phyloP scores from a whole-genome alignment of 2,113 vertebrate species.

The Rhinoptilus africanus region DNA sequence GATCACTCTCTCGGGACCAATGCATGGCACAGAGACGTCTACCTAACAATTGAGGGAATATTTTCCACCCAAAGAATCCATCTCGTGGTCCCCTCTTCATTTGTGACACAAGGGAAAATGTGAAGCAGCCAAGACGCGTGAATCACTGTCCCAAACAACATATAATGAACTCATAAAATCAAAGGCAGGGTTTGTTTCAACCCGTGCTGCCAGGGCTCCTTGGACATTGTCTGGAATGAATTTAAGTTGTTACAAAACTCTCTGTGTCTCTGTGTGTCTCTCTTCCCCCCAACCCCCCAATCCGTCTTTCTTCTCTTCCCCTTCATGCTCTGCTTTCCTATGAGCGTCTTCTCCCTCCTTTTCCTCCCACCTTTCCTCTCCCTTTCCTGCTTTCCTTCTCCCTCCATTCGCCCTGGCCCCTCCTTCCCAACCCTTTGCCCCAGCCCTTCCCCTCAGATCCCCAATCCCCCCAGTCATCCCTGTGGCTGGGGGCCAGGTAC shows the following conservation, averaged over 20 bases:
- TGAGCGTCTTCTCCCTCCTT: neutral
- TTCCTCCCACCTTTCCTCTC: neutral
- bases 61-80: slow-evolving; percentile 55
- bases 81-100: slow-evolving; percentile 55
- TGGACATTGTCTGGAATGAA: slow-evolving; percentile 70
- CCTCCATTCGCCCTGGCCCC: neutral
- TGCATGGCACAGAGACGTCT: neutral
- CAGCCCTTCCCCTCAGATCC: neutral
- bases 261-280: neutral
- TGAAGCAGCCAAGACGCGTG: slow-evolving; percentile 60
- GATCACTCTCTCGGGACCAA: neutral
- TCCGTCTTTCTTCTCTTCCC: neutral
- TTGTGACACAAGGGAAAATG: slow-evolving; percentile 68
- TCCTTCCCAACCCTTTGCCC: neutral
- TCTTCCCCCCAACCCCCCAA: neutral
- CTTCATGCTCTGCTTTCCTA: neutral
- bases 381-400: neutral
- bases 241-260: slow-evolving; percentile 67
- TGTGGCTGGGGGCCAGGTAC: neutral
- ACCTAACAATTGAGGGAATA: slow-evolving; percentile 63
- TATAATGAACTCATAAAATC: slow-evolving; percentile 71
- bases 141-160: slow-evolving; percentile 68
- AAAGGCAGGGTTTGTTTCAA: slow-evolving; percentile 67
- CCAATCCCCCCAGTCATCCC: neutral
- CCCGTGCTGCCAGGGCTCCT: slow-evolving; percentile 60